Conservation (phyloP, 2,797 vertebrate species). For the Florisuga fusca region DNA sequence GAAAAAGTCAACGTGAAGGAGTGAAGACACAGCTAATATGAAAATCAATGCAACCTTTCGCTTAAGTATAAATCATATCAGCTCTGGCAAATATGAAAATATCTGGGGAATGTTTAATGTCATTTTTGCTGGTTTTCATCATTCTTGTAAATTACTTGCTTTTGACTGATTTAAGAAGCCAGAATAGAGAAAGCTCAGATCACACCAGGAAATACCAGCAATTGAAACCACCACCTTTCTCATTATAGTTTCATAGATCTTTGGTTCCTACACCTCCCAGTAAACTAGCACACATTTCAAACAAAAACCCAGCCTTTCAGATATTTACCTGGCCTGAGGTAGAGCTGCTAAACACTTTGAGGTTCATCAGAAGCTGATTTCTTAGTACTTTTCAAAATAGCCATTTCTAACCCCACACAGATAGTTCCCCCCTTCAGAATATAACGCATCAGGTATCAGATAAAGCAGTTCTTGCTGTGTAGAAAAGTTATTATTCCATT, state of each 20-base stretch:
- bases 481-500: background rate
- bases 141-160: constrained; percentile 36
- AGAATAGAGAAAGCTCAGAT: background rate
- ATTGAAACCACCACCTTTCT: background rate
- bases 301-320: background rate
- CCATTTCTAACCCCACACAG: background rate
- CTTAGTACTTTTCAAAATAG: background rate
- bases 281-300: background rate
- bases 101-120: constrained; percentile 44
- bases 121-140: constrained; percentile 1
- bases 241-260: background rate
- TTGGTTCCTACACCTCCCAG: background rate
- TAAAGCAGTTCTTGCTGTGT: background rate
- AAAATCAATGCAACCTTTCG: constrained; percentile 61
- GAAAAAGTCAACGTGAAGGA: constrained; percentile 8
- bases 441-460: background rate
- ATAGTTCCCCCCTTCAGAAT: background rate
- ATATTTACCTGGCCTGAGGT: background rate
- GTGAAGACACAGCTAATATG: background rate
- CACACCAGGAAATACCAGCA: background rate
- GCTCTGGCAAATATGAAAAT: constrained; percentile 18
- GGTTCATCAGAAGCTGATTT: background rate
- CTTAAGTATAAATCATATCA: constrained; percentile 15
- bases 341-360: background rate
- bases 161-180: constrained; percentile 1